A percentile compares a stretch with the other conserved stretches of the same genome.
Evolutionary conservation across 2,888 invertebrate species (phyloP).

Genomic region (Luperina nickerlii): DNA sequence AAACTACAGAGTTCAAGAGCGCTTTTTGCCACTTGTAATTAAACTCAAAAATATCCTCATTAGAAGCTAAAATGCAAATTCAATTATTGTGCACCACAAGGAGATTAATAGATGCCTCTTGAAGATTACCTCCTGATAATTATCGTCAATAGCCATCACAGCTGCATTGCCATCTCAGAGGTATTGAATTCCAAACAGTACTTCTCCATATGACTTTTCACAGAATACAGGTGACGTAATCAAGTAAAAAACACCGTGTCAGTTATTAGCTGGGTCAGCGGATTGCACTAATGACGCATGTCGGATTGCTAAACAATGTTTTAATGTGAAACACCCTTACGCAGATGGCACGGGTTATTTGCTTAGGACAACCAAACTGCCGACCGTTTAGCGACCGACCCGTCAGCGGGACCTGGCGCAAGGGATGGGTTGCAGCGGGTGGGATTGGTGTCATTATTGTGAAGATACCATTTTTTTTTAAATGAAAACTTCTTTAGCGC

Average conservation of each 20-base stretch:
- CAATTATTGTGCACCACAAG: not conserved
- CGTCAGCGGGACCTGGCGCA: constrained; percentile 61
- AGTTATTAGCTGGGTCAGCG: constrained; percentile 80
- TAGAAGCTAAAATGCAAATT: not conserved
- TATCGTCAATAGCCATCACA: not conserved
- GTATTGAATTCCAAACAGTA: not conserved
- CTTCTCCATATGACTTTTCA: not conserved
- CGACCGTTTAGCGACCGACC: constrained; percentile 86
- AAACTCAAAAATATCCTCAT: not conserved
- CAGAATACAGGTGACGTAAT: constrained; percentile 67
- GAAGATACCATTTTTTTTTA: too few relatives aligned
- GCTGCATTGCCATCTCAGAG: not conserved
- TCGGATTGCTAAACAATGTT: constrained; percentile 87
- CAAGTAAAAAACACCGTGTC: constrained; percentile 78
- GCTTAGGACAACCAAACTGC: constrained; percentile 89
- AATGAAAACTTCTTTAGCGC: too few relatives aligned
- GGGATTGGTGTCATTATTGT: not conserved
- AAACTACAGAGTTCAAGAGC: not conserved
- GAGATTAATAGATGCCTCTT: too few relatives aligned
- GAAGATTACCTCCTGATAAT: not conserved
- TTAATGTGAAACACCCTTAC: constrained; percentile 88
- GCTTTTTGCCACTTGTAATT: not conserved
- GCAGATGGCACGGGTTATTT: constrained; percentile 86
- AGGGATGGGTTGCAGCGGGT: constrained; percentile 41
- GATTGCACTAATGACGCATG: constrained; percentile 84